Percentiles rank a stretch among this genome's conserved stretches.
Evolutionary conservation across 2,797 vertebrate species (phyloP).

Genomic region (Anableps anableps): DNA sequence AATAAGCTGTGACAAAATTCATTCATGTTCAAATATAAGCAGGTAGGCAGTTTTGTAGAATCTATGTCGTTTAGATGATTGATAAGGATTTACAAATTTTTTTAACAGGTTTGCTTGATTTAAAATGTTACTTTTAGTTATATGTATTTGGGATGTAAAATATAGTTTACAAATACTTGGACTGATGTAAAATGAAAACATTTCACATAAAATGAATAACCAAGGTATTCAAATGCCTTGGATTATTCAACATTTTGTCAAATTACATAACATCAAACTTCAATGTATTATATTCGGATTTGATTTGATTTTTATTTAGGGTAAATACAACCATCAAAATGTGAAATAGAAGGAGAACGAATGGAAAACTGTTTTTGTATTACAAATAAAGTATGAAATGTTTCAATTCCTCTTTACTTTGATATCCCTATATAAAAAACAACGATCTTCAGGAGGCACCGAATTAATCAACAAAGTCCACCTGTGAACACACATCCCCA

Average conservation of each 20-base stretch:
- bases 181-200: background rate
- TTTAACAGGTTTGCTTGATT: background rate
- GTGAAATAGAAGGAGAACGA: background rate
- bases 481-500: background rate
- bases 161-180: background rate
- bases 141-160: background rate
- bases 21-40: background rate
- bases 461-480: background rate
- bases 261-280: background rate
- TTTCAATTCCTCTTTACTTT: background rate
- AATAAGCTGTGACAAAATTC: background rate
- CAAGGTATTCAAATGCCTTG: background rate
- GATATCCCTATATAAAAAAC: background rate
- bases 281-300: background rate
- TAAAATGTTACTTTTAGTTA: background rate
- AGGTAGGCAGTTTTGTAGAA: background rate
- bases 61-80: background rate
- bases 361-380: background rate
- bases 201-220: background rate
- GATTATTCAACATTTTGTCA: background rate
- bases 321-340: background rate
- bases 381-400: background rate
- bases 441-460: background rate
- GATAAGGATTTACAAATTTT: background rate
- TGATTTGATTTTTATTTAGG: background rate